phyloP scores from a whole-genome alignment of 2,797 vertebrate species.

The Selene dorsalis region DNA sequence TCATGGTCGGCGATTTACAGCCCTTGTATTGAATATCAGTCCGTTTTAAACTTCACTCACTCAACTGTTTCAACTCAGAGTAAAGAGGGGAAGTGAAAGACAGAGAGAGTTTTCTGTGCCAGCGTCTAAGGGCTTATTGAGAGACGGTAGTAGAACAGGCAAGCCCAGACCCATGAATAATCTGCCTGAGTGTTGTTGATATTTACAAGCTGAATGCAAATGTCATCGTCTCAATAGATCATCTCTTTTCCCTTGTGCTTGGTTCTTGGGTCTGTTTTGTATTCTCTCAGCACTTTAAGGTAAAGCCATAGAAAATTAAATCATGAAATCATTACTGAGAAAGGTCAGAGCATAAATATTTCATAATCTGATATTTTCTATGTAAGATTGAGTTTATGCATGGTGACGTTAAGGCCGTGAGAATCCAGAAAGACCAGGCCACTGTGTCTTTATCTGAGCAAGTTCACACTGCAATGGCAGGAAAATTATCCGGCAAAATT shows the following conservation, averaged over 20 bases:
- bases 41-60: slow-evolving; percentile 61
- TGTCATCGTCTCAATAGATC: slow-evolving; percentile 75
- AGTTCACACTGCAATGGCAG: slow-evolving; percentile 29
- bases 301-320: slow-evolving; percentile 82
- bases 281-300: slow-evolving; percentile 79
- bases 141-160: slow-evolving; percentile 53
- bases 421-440: slow-evolving; percentile 47
- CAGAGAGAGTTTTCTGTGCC: slow-evolving; percentile 51
- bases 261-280: slow-evolving; percentile 70
- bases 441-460: slow-evolving; percentile 54
- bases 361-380: slow-evolving; percentile 83
- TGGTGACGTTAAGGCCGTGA: slow-evolving; percentile 46
- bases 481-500: slow-evolving; percentile 8
- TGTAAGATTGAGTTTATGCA: slow-evolving; percentile 73
- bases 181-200: slow-evolving; percentile 77
- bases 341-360: slow-evolving; percentile 86
- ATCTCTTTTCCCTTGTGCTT: slow-evolving; percentile 46
- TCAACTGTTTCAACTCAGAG: slow-evolving; percentile 64
- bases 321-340: slow-evolving; percentile 81
- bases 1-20: slow-evolving; percentile 62
- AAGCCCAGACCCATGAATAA: slow-evolving; percentile 66
- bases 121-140: slow-evolving; percentile 54
- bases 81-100: slow-evolving; percentile 63
- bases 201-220: slow-evolving; percentile 82
- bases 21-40: slow-evolving; percentile 47